Conservation (phyloP, 2,113 vertebrate species). For the Corythornis madagascariensis region DNA sequence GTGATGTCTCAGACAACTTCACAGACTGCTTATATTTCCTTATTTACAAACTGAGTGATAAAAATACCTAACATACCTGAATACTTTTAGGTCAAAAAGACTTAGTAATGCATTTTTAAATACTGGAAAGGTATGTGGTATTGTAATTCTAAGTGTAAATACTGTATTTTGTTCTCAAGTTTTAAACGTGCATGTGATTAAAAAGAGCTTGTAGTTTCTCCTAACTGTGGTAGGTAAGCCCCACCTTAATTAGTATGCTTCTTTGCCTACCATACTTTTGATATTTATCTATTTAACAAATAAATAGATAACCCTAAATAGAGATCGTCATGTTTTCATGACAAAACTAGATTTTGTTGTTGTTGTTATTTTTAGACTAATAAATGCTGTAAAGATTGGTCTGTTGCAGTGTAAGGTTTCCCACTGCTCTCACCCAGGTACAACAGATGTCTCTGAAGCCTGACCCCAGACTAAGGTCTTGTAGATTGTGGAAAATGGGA, state of each 20-base stretch:
- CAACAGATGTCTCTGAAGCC: background rate
- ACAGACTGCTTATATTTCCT: background rate
- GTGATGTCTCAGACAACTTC: background rate
- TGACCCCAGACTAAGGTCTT: rapidly evolving
- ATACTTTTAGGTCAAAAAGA: background rate
- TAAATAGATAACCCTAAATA: background rate
- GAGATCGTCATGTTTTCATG: background rate
- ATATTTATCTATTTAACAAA: background rate
- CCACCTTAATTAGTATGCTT: background rate
- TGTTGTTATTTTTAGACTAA: background rate
- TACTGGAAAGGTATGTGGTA: background rate
- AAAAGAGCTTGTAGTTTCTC: background rate
- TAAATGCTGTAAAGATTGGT: background rate
- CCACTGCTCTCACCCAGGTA: background rate
- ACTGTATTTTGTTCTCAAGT: background rate
- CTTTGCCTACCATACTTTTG: background rate
- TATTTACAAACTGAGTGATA: background rate
- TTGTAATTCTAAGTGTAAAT: background rate
- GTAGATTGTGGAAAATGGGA: background rate
- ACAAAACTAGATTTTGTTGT: background rate
- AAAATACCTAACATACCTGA: rapidly evolving
- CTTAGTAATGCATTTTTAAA: background rate
- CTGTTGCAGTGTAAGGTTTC: rapidly evolving
- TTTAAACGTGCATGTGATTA: background rate
- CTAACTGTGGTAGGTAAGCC: background rate